Base-by-base conservation (phyloP, 1,140 invertebrate species). In the Chrysomallon squamiferum region DNA sequence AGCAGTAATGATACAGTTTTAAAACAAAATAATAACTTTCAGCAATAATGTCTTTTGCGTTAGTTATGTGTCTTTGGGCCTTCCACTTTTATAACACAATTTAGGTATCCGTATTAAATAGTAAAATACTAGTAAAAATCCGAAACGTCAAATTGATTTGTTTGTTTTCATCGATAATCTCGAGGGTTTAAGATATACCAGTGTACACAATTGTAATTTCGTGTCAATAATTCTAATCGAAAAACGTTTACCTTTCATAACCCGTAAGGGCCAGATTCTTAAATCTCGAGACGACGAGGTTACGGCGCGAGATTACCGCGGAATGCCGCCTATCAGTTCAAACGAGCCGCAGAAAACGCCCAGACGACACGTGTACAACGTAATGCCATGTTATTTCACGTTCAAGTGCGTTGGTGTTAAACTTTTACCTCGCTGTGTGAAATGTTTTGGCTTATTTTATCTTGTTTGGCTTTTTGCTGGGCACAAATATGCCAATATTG, bases 151-250 rank as follows among this genome's bases (percentile, higher is more conserved):
- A 30, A 25, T 25, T 54, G 22, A 27, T 54, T 27, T 27, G 29
- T 54, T 27, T 54, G 22, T 25, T 27, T 30, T 54, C n/a, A 29
- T 25, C 29, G 22, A 27, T 25, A 54, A 27, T 27, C 22, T 30
- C 22, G 22, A 54, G 29, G 50, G n/a, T 25, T 25, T 54, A 27
- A 54, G 50, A 54, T 54, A 30, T 54, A 54, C 15, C 22, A 54
- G 50, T 54, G 50, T 54, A 54, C 50, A 54, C 50, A 54, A 54
- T 30, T 54, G 22, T 54, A 54, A 54, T 54, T 54, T 54, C 50
- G 29, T 30, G 50, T 54, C 50, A 30, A 54, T 54, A 54, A 20
- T 54, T 54, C 50, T 54, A 54, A 54, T 54, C 50, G 50, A 54
- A 54, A 27, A 54, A 54, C 50, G 50, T 54, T 54, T 54, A 22